A percentile compares a stretch with the other conserved stretches of the same genome.
Conservation (phyloP, 2,888 invertebrate genomes). For the Drosophila prostipennis region DNA sequence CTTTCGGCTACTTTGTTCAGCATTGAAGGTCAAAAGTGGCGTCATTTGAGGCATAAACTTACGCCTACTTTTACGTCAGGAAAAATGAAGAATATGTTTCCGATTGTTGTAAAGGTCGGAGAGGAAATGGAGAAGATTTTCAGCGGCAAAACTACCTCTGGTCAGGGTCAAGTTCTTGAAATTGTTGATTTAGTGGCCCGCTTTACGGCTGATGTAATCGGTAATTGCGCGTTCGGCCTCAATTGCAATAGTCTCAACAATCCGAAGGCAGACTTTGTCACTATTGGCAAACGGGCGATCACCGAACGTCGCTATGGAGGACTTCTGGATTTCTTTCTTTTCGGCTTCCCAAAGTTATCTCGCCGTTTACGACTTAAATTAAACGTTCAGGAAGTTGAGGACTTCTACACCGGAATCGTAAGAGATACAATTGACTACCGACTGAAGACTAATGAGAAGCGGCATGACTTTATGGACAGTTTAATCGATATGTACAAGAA, state of each 20-base stretch:
- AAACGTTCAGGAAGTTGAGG: slow-evolving; percentile 57
- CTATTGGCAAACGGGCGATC: slow-evolving; percentile 71
- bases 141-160: slow-evolving; percentile 38
- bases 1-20: slow-evolving; percentile 80
- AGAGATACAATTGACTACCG: slow-evolving; percentile 62
- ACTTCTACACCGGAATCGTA: slow-evolving; percentile 83
- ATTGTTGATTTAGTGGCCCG: slow-evolving; percentile 82
- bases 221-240: slow-evolving; percentile 85
- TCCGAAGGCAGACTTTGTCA: slow-evolving; percentile 82
- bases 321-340: slow-evolving; percentile 50
- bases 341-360: slow-evolving; percentile 60
- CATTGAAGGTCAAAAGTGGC: slow-evolving; percentile 83
- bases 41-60: slow-evolving; percentile 77
- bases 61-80: slow-evolving; percentile 82
- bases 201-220: slow-evolving; percentile 85
- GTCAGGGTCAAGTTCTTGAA: slow-evolving; percentile 53
- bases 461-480: slow-evolving; percentile 86
- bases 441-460: slow-evolving; percentile 80
- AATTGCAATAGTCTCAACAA: slow-evolving; percentile 84
- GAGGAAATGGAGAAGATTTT: slow-evolving; percentile 82
- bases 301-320: slow-evolving; percentile 51
- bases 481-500: slow-evolving; percentile 84
- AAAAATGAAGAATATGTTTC: slow-evolving; percentile 81
- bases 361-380: slow-evolving; percentile 53
- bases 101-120: slow-evolving; percentile 66